These are phyloP conservation scores for Perca fluviatilis DNA, from an alignment of 2,113 vertebrate genomes.

Conservation along the genomic window DNA sequence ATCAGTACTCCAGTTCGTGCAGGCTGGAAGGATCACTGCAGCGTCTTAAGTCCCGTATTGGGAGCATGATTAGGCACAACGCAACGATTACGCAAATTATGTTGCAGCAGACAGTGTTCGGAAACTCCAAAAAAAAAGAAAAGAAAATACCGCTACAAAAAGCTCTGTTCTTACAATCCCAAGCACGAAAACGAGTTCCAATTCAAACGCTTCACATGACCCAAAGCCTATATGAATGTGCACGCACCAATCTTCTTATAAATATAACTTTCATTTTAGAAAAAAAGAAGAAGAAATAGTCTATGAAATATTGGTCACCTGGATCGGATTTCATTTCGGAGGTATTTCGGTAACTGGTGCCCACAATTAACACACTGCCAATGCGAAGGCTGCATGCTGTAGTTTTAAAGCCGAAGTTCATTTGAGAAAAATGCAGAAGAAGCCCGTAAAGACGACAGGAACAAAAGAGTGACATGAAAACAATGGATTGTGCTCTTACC, in stretches of 20 bases:
- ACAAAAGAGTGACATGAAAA: constrained; percentile 70
- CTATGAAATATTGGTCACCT: constrained; percentile 49
- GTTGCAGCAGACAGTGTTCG: constrained; percentile 77
- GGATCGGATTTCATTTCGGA: constrained; percentile 64
- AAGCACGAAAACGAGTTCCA: constrained; percentile 42
- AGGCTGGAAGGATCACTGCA: constrained; percentile 74
- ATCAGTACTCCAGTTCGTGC: constrained; percentile 68
- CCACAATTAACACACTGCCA: constrained; percentile 47
- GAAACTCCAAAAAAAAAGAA: constrained; percentile 65
- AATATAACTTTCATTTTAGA: constrained; percentile 23
- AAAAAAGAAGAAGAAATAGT: not conserved
- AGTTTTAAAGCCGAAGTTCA: constrained; percentile 70
- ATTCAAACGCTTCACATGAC: constrained; percentile 9
- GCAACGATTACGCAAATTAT: constrained; percentile 83
- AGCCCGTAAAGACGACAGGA: constrained; percentile 62
- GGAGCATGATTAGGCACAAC: constrained; percentile 84
- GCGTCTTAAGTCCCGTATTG: constrained; percentile 82
- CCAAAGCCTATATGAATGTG: constrained; percentile 1
- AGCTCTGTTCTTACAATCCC: constrained; percentile 3
- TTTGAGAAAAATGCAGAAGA: constrained; percentile 40
- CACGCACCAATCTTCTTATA: constrained; percentile 15
- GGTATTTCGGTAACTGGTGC: constrained; percentile 70
- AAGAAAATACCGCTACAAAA: constrained; percentile 1
- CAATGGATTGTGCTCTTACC: constrained; percentile 89
- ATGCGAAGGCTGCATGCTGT: constrained; percentile 69